Evolutionary conservation across 2,888 invertebrate species (phyloP), one percentile per base, ranked within the genome.

Genomic region (Melinaea menophilus): DNA sequence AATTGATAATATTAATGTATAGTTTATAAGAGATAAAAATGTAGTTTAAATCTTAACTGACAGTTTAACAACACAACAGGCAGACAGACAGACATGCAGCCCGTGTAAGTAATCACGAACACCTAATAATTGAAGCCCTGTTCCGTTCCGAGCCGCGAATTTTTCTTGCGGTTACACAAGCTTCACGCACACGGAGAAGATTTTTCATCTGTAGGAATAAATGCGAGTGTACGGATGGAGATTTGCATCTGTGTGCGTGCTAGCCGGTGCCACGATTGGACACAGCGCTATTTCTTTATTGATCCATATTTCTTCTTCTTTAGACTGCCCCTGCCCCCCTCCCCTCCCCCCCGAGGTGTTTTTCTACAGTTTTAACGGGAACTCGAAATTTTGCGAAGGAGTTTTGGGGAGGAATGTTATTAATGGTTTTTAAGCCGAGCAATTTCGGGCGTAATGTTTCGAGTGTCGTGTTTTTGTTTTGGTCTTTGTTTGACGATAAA

Each of bases 241-340:
- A 66, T 63, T 59, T 73, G 73, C 71, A 67, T 12, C 56, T 71
- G 88, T 89, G 88, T 85, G 88, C 56, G 89, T 85, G 78, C 79
- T 86, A 82, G 88, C 89, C 86, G 83, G 67, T 79, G 84, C 86
- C 81, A 84, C 81, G 84, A 90, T 90, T 90, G 90, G 90, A 87
- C 90, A 89, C 85, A 65, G 80, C 80, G 90, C 89, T 83, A 90
- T 90, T 91, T 91, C 91, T 91, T 91, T 91, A 91, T 91, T 88
- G 91, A 91, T 91, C 91, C 91, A 91, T 91, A 91, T 91, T 91
- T 91, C 91, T 91, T 91, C 86, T 89, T 90, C 90, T 90, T 89
- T 79, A 88, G 87, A 87, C 88, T 86, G 85, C 73, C 85, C 85
- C 74, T 71, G 62, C 62, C 48, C 61, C 63, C 70, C 67, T 70